Evolutionary conservation across 1,140 invertebrate genomes (phyloP), one percentile per base, ranked within the genome.

Genomic region (Ctenoplectra terminalis): DNA sequence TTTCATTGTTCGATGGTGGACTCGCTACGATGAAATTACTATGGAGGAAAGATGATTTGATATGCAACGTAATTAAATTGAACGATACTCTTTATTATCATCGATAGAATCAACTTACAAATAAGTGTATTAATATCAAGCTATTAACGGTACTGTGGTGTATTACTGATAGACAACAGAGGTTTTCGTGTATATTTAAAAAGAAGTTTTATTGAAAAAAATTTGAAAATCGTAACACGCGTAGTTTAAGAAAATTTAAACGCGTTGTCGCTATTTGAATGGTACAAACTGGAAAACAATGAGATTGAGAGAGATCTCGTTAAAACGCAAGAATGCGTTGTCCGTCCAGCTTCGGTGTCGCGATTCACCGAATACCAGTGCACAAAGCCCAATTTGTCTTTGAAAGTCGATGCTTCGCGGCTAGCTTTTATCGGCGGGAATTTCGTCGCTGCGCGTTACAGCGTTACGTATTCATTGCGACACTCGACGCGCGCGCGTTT

Each of bases 301-400:
- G 9, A 15, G 40, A 20, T 23, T 23, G 2, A 3, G 26, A 48
- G 40, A 29, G 40, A 48, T 67, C 40, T 67, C 64, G 40, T 67
- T 67, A 67, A 37, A 67, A 46, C 40, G 43, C 26, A 67, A 67
- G 40, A 20, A 29, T 26, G 43, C 26, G 64, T 67, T 67, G 40
- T 67, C 48, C 48, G 29, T 31, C 8, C 43, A 5, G 15, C 4
- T 3, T 15, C 34, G 40, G 0, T 48, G 40, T 7, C 8, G 17
- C 66, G 40, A 67, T 26, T 67, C 43, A 67, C 11, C 15, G 64
- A 20, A 37, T 20, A 29, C 37, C 26, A 17, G 40, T 15, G 64
- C 40, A 37, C 31, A 37, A 54, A 54, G 31, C 50, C 7, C 50
- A 56, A 56, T 72, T 58, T 58, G 37, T 58, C 29, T 73, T 73